Percentiles rank a stretch among this genome's conserved stretches.
Conservation (phyloP, 2,113 vertebrate genomes). For the Leptobrachium leishanense region DNA sequence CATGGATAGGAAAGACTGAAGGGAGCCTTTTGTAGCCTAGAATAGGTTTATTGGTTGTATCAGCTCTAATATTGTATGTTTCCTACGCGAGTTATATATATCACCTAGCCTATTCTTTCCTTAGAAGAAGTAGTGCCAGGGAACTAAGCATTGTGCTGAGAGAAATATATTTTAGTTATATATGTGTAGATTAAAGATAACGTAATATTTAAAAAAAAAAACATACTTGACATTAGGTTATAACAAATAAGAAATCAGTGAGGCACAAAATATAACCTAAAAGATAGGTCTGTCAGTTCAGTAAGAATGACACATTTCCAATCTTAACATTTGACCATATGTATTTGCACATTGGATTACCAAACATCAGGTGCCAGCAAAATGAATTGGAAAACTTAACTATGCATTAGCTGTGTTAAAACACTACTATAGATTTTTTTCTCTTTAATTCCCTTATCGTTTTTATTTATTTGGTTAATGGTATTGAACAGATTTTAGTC, state of each 20-base stretch:
- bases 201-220: no score
- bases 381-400: conserved; percentile 41
- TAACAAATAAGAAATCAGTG: not conserved
- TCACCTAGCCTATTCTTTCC: no score
- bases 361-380: conserved; percentile 28
- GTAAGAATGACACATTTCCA: no score
- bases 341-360: conserved; percentile 35
- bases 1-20: no score
- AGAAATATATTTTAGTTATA: no score
- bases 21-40: no score
- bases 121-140: no score
- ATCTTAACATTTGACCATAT: not conserved
- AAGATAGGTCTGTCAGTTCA: not conserved
- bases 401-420: conserved; percentile 45
- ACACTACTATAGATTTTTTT: conserved; percentile 48
- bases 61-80: no score
- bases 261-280: not conserved
- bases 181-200: no score
- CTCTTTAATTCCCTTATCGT: conserved; percentile 47
- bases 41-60: no score
- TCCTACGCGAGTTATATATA: no score
- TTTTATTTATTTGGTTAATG: conserved; percentile 48
- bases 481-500: conserved; percentile 49
- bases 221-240: not conserved
- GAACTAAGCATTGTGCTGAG: no score